Evolutionary conservation across 2,888 invertebrate genomes (phyloP), one percentile per base, ranked within the genome.

Genomic region (Chloromyia formosa): DNA sequence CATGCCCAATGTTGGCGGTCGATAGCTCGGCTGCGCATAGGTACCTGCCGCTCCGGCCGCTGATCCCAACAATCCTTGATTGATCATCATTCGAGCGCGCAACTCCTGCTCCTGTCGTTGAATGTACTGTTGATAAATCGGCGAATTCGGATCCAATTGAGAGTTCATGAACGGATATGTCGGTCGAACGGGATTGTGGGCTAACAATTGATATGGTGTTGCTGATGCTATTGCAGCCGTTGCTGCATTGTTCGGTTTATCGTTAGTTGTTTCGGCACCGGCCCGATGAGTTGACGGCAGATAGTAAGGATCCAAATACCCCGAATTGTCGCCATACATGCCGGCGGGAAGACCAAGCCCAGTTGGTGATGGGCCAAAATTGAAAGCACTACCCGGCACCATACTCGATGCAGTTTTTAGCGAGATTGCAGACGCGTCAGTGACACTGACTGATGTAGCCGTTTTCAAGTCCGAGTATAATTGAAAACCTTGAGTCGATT

Each of bases 371-470:
- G 93, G 88, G 18, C 93, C 93, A 81, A 94, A 95, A 82, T 94
- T 94, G 80, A 94, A 95, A 69, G 94, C 94, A 85, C 93, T 94
- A 27, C 93, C 91, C 7, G 94, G 90, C 77, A 94, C 93, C 82
- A 93, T 91, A 79, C 90, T 90, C 3, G 89, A 87, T 12, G 74
- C 73, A 35, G 92, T 90, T 80, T 93, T 89, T 64, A 92, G 82
- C 12, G 90, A 88, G 79, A 92, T 89, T 77, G 87, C 87, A 75
- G 83, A 82, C 7, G 82, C 77, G 78, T 83, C 83, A 0, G 82
- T 81, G 20, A 14, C 58, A 3, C 77, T 78, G 20, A 77, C 74
- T 0, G 79, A 75, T 20, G 79, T 76, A 4, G 83, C 80, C 4
- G 84, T 86, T 78, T 89, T 89, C 16, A 89, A 81, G 5, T 88